Conservation (phyloP, 2,888 invertebrate genomes). For the Hofmannophila pseudospretella region DNA sequence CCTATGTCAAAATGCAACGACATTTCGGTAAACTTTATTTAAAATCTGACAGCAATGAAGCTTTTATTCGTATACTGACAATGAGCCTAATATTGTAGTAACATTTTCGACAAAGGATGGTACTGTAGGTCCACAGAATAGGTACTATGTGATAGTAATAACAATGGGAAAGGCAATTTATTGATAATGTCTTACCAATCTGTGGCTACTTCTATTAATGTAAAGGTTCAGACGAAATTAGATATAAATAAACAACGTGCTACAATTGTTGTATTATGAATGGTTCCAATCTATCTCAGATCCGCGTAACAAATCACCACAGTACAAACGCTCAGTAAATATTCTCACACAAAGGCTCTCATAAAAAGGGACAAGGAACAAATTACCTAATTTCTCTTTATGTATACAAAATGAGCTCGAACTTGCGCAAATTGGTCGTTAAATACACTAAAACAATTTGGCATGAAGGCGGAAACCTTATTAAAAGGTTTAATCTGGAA, state of each 20-base stretch:
- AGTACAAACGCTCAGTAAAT: constrained; percentile 28
- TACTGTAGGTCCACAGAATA: no score
- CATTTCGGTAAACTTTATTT: no score
- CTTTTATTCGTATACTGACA: no score
- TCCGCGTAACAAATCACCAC: constrained; percentile 35
- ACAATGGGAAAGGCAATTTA: no score
- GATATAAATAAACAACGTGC: constrained; percentile 17
- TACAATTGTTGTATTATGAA: no score
- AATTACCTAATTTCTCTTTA: constrained; percentile 65
- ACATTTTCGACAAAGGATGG: no score
- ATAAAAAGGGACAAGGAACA: constrained; percentile 47
- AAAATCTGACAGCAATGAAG: no score
- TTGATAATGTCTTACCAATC: neutral
- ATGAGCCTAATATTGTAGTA: no score
- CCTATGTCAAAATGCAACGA: no score
- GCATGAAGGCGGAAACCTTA: constrained; percentile 49
- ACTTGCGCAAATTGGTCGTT: constrained; percentile 58
- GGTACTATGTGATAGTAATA: no score
- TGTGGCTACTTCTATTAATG: constrained; percentile 12
- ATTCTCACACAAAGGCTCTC: constrained; percentile 39
- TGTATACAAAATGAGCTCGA: constrained; percentile 58
- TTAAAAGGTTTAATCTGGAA: constrained; percentile 55
- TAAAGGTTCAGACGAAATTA: constrained; percentile 13
- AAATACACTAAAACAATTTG: constrained; percentile 62
- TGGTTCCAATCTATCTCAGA: constrained; percentile 28